These are phyloP conservation scores for Conomelus anceps DNA, from an alignment of 2,888 invertebrate genomes.

Conservation along the genomic window DNA sequence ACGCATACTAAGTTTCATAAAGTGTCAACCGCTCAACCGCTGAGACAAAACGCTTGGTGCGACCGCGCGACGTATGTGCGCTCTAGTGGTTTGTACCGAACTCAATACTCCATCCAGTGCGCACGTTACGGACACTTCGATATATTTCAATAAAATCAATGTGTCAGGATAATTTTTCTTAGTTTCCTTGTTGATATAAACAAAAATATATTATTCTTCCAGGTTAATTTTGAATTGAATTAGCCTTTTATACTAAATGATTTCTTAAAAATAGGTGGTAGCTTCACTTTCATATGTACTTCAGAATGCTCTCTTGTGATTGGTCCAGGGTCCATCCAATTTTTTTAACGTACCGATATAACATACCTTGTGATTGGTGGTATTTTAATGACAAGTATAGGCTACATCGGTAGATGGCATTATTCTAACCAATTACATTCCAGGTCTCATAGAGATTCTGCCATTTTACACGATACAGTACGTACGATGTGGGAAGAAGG, in stretches of 20 bases:
- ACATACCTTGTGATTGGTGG: slow-evolving; percentile 41
- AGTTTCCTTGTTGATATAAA: background rate
- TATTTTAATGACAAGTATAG: slow-evolving; percentile 44
- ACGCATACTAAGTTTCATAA: no score
- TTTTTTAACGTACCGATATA: slow-evolving; percentile 40
- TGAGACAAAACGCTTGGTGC: background rate
- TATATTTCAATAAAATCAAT: background rate
- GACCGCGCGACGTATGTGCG: background rate
- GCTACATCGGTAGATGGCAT: slow-evolving; percentile 42
- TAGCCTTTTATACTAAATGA: background rate
- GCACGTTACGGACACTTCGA: background rate
- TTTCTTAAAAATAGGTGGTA: slow-evolving; percentile 20
- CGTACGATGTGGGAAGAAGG: slow-evolving; percentile 37
- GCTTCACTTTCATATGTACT: slow-evolving; percentile 24
- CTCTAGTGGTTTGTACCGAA: background rate
- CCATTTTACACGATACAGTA: slow-evolving; percentile 38
- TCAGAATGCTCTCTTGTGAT: slow-evolving; percentile 39
- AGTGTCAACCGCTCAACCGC: no score
- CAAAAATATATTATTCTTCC: no score
- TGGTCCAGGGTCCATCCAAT: slow-evolving; percentile 45
- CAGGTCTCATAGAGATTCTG: slow-evolving; percentile 38
- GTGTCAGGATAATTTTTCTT: background rate
- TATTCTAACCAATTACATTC: slow-evolving; percentile 48
- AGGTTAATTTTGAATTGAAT: background rate
- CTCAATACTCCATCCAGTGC: background rate